phyloP scores from a whole-genome alignment of 2,113 vertebrate genomes.

The Chaetops frenatus region DNA sequence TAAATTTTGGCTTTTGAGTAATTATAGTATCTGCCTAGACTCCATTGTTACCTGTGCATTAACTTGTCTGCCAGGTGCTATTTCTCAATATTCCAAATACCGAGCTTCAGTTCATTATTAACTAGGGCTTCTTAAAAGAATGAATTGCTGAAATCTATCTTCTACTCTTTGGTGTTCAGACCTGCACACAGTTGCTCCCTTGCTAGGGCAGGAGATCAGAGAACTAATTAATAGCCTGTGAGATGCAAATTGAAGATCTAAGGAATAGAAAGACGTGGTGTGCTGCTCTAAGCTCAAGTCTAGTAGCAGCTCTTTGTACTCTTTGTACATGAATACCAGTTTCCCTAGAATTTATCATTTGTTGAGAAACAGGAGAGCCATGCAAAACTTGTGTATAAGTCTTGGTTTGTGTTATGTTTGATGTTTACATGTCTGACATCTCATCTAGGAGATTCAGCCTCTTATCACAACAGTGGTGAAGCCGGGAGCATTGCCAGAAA shows the following conservation, averaged over 20 bases:
- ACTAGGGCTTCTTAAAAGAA: not conserved
- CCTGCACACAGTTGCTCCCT: not conserved
- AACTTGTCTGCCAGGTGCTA: not conserved
- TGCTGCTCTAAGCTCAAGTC: not conserved
- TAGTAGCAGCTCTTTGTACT: not conserved
- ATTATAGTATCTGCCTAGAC: not conserved
- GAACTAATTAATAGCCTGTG: not conserved
- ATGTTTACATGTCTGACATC: conserved; percentile 17
- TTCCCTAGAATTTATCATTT: not conserved
- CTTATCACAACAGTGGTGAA: conserved; percentile 71
- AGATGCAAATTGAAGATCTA: conserved; percentile 6
- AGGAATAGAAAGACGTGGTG: not conserved
- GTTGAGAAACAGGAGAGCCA: not conserved
- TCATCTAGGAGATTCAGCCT: conserved; percentile 81
- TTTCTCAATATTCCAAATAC: conserved; percentile 2
- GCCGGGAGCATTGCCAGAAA: conserved; percentile 75
- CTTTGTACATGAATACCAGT: not conserved
- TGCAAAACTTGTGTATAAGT: not conserved
- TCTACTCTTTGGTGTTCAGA: not conserved
- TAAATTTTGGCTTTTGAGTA: conserved; percentile 35
- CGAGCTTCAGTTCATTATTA: not conserved
- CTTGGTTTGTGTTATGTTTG: not conserved
- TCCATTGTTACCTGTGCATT: not conserved
- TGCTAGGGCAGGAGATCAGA: not conserved
- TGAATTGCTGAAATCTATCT: not conserved